phyloP scores from a whole-genome alignment of 2,113 vertebrate genomes.

The Microtus pennsylvanicus region DNA sequence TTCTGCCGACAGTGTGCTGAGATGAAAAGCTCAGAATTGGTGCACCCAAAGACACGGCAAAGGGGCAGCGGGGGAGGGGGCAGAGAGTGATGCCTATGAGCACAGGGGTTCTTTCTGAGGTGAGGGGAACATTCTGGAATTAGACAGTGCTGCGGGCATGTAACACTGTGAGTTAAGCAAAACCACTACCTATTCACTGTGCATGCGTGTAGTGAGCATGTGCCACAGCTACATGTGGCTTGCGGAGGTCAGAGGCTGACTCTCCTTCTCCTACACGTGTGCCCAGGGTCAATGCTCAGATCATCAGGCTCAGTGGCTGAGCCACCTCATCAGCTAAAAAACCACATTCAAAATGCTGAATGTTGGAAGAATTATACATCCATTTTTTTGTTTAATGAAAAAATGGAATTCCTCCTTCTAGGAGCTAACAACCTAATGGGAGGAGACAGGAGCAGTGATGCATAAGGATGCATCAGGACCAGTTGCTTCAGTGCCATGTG shows the following conservation, averaged over 20 bases:
- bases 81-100: background rate
- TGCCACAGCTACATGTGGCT: background rate
- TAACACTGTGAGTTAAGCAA: background rate
- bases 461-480: background rate
- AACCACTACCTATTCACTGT: background rate
- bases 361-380: slow-evolving; percentile 6
- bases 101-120: slow-evolving; percentile 24
- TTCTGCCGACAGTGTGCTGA: background rate
- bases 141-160: background rate
- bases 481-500: background rate
- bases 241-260: background rate
- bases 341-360: slow-evolving; percentile 30
- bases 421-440: slow-evolving; percentile 17
- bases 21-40: slow-evolving; percentile 42
- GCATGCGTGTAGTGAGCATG: background rate
- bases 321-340: background rate
- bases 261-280: background rate
- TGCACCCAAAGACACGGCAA: background rate
- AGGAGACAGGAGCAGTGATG: background rate
- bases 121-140: slow-evolving; percentile 54
- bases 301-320: background rate
- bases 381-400: background rate
- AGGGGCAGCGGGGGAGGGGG: background rate
- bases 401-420: slow-evolving; percentile 3
- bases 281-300: background rate